phyloP scores from a whole-genome alignment of 2,113 vertebrate genomes.

The Cryptomyrus ogoouensis region DNA sequence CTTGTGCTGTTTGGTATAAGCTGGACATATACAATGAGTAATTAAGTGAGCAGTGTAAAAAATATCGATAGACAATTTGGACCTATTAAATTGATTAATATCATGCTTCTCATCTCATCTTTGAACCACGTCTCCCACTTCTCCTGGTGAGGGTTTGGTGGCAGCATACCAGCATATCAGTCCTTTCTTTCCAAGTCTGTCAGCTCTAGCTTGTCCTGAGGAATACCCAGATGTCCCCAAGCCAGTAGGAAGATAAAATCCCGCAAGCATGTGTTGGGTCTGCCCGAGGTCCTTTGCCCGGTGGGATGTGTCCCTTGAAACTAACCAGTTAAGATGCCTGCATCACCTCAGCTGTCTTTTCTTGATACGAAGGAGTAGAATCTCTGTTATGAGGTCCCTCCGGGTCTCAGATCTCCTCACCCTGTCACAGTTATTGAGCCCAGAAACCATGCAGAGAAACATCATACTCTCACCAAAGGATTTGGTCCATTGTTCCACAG shows the following conservation, averaged over 20 bases:
- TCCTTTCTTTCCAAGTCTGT: neutral
- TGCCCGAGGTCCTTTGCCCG: neutral
- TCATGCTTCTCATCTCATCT: neutral
- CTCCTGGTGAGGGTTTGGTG: neutral
- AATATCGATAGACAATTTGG: neutral
- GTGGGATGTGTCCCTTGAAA: neutral
- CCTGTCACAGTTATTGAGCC: neutral
- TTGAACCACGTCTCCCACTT: neutral
- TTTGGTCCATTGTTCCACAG: neutral
- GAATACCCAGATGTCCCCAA: neutral
- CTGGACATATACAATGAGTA: neutral
- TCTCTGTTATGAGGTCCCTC: neutral
- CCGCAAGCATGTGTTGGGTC: neutral
- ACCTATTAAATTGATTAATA: neutral
- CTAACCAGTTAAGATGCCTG: neutral
- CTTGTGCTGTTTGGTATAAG: neutral
- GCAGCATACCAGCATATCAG: neutral
- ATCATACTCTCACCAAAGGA: neutral
- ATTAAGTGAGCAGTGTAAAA: neutral
- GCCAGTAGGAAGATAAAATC: neutral
- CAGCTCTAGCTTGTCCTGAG: neutral
- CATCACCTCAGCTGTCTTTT: neutral
- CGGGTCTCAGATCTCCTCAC: neutral
- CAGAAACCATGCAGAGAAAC: neutral
- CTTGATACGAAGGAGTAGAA: neutral